A percentile compares a stretch with the other conserved stretches of the same genome.
phyloP scores from a whole-genome alignment of 2,113 vertebrate species.

The Chroicocephalus ridibundus region DNA sequence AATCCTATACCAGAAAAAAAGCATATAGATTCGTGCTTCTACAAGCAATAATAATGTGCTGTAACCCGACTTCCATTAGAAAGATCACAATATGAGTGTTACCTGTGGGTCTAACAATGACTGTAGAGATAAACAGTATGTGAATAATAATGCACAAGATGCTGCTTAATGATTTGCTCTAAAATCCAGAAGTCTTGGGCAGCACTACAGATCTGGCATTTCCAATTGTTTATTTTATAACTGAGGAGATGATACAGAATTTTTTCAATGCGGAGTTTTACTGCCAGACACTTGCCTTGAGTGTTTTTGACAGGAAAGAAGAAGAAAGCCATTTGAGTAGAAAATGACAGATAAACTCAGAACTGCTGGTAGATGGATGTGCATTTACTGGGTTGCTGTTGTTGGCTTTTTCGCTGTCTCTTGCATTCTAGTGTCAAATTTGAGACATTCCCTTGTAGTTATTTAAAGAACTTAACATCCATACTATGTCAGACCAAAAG shows the following conservation, averaged over 20 bases:
- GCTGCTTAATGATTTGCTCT: not conserved
- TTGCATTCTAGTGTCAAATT: not conserved
- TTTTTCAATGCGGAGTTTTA: not conserved
- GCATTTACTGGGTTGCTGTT: not conserved
- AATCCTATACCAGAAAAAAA: not conserved
- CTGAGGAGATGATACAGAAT: not conserved
- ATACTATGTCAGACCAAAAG: not conserved
- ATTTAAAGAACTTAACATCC: not conserved
- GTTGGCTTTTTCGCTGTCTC: not conserved
- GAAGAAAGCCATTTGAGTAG: not conserved
- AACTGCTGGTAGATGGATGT: not conserved
- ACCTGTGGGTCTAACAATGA: not conserved
- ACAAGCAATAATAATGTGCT: not conserved
- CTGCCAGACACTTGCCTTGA: not conserved
- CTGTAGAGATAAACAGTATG: not conserved
- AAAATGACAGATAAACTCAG: not conserved
- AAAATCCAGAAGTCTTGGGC: not conserved
- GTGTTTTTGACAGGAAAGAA: not conserved
- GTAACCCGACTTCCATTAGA: accelerated
- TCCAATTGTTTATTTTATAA: not conserved
- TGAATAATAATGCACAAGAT: not conserved
- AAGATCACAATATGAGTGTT: not conserved
- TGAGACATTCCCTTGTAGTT: not conserved
- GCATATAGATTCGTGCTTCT: not conserved
- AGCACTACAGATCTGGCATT: not conserved